Evolutionary conservation across 2,888 invertebrate genomes (phyloP).

Genomic region (Pseudococcus jackbeardsleyi): DNA sequence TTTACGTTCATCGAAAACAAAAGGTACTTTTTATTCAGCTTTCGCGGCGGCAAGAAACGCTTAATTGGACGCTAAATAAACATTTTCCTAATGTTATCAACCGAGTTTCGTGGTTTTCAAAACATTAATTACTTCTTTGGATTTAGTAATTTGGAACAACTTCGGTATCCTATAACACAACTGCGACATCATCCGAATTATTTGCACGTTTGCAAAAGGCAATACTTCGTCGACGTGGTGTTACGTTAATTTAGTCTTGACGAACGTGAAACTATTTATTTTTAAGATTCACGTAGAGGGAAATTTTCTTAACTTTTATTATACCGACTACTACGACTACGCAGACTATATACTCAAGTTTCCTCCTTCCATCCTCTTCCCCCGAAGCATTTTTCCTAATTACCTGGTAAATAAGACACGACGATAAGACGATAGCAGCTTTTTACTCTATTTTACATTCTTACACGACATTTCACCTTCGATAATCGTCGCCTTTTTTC

Average conservation of each 20-base stretch:
- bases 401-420: conserved; percentile 3
- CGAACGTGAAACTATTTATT: conserved; percentile 29
- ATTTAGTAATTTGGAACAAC: conserved; percentile 48
- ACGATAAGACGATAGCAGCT: conserved; percentile 3
- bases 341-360: background rate
- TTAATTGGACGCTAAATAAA: conserved; percentile 48
- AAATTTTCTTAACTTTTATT: conserved; percentile 1
- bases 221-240: conserved; percentile 23
- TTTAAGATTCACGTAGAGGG: conserved; percentile 24
- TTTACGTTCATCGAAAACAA: conserved; percentile 27
- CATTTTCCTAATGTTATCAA: conserved; percentile 46
- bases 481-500: conserved; percentile 12
- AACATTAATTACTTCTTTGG: conserved; percentile 43
- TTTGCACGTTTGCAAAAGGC: conserved; percentile 23
- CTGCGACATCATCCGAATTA: conserved; percentile 26
- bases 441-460: background rate
- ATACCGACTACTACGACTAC: background rate
- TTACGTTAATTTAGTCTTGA: conserved; percentile 35
- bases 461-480: background rate
- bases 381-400: background rate
- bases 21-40: conserved; percentile 46
- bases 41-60: conserved; percentile 11
- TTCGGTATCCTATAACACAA: conserved; percentile 29
- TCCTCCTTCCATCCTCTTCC: background rate
- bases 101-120: conserved; percentile 40